These are phyloP conservation scores for Hydrochoerus hydrochaeris DNA, from an alignment of 2,113 vertebrate genomes.

Conservation along the genomic window DNA sequence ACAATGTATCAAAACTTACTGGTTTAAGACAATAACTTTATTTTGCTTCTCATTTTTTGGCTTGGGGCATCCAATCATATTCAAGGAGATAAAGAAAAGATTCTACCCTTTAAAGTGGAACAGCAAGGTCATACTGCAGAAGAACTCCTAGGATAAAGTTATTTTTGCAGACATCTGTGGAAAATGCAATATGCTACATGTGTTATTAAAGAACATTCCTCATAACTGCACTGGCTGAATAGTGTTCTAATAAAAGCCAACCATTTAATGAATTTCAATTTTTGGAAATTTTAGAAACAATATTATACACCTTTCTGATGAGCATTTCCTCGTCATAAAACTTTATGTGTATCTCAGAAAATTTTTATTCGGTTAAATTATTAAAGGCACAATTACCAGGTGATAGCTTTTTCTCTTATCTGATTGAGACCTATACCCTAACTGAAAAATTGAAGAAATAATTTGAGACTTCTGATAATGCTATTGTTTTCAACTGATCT, in stretches of 20 bases:
- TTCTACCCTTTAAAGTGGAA: not conserved
- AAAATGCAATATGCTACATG: not conserved
- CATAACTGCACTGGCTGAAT: not conserved
- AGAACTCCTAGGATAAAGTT: not conserved
- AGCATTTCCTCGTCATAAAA: slow-evolving; percentile 41
- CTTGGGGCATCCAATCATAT: not conserved
- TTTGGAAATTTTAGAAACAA: slow-evolving; percentile 38
- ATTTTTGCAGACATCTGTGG: not conserved
- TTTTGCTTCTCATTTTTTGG: slow-evolving; percentile 4
- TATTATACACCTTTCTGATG: slow-evolving; percentile 41
- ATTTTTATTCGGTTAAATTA: slow-evolving; percentile 52
- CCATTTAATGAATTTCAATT: slow-evolving; percentile 41
- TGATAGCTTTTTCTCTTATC: not conserved
- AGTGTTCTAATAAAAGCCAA: not conserved
- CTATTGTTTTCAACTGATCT: not conserved
- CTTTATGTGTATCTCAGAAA: slow-evolving; percentile 37
- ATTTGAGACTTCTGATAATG: not conserved
- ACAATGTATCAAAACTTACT: not conserved
- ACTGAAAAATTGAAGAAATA: not conserved
- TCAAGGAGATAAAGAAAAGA: not conserved
- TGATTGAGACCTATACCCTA: not conserved
- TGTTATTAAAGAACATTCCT: not conserved
- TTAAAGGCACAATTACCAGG: not conserved
- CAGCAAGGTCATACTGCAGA: not conserved
- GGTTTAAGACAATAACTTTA: not conserved